A percentile compares a stretch with the other conserved stretches of the same genome.
phyloP scores from a whole-genome alignment of 2,113 vertebrate genomes.

The Caloenas nicobarica region DNA sequence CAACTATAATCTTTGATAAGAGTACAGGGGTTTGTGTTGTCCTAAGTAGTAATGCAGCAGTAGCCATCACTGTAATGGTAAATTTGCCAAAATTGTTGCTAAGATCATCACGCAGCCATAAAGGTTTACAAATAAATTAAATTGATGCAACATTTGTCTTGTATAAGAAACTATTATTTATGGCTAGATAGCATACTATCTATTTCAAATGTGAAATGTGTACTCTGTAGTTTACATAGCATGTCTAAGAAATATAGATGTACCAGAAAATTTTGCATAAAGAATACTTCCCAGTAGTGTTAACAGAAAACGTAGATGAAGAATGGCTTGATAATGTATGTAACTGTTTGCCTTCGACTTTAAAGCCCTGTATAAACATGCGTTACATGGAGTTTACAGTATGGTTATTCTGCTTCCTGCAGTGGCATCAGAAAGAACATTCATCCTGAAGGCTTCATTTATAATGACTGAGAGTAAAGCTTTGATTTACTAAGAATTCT shows the following conservation, averaged over 20 bases:
- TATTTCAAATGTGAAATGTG: neutral
- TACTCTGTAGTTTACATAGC: neutral
- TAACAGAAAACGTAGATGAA: neutral
- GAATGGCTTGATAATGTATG: neutral
- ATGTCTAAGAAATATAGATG: neutral
- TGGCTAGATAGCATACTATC: neutral
- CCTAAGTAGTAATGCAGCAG: neutral
- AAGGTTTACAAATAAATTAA: neutral
- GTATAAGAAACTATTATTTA: neutral
- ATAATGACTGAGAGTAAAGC: neutral
- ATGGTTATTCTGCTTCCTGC: neutral
- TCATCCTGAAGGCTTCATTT: neutral
- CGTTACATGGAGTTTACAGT: neutral
- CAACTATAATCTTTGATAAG: neutral
- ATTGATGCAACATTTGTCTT: neutral
- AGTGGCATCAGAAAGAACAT: neutral
- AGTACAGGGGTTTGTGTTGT: neutral
- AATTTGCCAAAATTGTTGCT: neutral
- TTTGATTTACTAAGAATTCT: neutral
- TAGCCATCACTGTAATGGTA: neutral
- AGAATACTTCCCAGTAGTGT: neutral
- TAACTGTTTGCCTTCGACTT: neutral
- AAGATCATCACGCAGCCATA: neutral
- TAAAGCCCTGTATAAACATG: neutral
- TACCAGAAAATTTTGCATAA: neutral